These are phyloP conservation scores for Meliscaeva auricollis DNA, from an alignment of 2,888 invertebrate genomes.

Conservation along the genomic window DNA sequence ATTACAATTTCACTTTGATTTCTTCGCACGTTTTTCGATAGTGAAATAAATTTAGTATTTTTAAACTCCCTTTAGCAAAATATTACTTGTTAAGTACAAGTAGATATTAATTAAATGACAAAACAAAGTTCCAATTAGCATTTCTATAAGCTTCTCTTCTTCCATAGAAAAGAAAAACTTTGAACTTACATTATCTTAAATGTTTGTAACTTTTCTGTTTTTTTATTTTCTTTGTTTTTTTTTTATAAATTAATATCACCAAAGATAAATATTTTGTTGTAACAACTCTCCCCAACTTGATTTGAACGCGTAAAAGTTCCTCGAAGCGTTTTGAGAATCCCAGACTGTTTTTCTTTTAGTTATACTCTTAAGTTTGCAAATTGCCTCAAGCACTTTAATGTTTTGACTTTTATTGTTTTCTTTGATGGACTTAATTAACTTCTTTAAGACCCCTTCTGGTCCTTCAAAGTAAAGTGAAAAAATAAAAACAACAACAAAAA, in stretches of 20 bases:
- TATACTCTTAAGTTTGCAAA: background rate
- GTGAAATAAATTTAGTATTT: too few relatives aligned
- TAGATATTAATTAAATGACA: too few relatives aligned
- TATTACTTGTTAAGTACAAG: too few relatives aligned
- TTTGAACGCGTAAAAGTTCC: background rate
- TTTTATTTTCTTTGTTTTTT: background rate
- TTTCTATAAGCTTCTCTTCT: too few relatives aligned
- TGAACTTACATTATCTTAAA: background rate
- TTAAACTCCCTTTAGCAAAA: too few relatives aligned
- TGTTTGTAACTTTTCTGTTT: background rate
- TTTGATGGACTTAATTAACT: slow-evolving; percentile 1
- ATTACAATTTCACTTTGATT: too few relatives aligned
- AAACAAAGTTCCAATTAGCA: too few relatives aligned
- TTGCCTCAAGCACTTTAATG: background rate
- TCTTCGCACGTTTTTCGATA: too few relatives aligned
- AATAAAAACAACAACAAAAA: background rate
- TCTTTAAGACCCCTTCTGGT: background rate
- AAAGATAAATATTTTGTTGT: background rate
- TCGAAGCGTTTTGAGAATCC: background rate
- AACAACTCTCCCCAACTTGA: background rate
- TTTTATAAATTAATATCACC: background rate
- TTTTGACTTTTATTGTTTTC: background rate
- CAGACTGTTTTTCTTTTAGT: background rate
- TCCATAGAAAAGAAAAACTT: too few relatives aligned
- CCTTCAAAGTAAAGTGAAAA: background rate